Percentiles rank a stretch among this genome's conserved stretches.
Evolutionary conservation across 2,888 invertebrate genomes (phyloP).

Genomic region (Drosophila meridiana): DNA sequence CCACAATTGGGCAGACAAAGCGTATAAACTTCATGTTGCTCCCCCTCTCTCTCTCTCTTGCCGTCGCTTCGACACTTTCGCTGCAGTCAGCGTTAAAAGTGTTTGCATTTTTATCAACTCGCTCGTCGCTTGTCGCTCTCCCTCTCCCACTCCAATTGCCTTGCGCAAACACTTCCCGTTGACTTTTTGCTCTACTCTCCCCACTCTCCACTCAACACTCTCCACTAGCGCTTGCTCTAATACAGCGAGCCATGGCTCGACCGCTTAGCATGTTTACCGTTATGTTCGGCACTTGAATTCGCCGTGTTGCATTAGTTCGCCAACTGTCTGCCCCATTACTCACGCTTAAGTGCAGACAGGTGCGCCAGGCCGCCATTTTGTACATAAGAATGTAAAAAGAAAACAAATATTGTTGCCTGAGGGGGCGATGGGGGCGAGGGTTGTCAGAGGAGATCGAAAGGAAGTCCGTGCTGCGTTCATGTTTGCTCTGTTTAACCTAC

Average conservation of each 20-base stretch:
- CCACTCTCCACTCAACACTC: constrained; percentile 1
- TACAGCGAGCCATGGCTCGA: constrained; percentile 41
- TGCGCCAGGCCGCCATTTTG: constrained; percentile 59
- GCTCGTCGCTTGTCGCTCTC: constrained; percentile 17
- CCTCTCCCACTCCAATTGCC: constrained; percentile 15
- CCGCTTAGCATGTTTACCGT: constrained; percentile 78
- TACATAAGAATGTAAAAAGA: constrained; percentile 32
- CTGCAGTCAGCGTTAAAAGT: constrained; percentile 59
- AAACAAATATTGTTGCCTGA: constrained; percentile 8
- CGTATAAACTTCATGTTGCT: not conserved
- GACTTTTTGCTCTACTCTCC: constrained; percentile 53
- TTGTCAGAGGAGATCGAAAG: constrained; percentile 22
- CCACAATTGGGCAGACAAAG: constrained; percentile 67
- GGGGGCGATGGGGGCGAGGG: not conserved
- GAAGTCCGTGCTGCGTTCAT: constrained; percentile 41
- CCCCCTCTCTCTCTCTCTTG: too few species aligned
- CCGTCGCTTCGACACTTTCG: constrained; percentile 33
- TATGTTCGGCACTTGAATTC: constrained; percentile 76
- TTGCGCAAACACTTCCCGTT: constrained; percentile 70
- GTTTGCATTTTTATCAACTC: constrained; percentile 74
- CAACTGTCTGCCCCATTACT: constrained; percentile 51
- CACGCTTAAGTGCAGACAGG: constrained; percentile 64
- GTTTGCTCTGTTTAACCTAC: constrained; percentile 74
- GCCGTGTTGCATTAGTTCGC: constrained; percentile 77
- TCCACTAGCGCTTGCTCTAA: not conserved